Evolutionary conservation across 2,113 vertebrate genomes (phyloP), one percentile per base, ranked within the genome.

Genomic region (Pangasianodon hypophthalmus): DNA sequence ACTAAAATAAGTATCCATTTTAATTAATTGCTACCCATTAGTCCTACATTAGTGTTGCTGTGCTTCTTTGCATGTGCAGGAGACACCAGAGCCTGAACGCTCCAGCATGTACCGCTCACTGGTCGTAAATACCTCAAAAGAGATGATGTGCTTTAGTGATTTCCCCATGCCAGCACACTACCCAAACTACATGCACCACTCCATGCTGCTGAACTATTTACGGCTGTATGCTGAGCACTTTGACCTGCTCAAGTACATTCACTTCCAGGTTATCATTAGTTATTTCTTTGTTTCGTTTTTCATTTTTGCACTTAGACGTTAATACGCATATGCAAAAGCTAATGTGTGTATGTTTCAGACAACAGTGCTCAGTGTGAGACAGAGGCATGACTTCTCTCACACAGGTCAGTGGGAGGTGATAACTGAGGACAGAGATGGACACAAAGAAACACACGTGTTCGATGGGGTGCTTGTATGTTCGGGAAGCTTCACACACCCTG

Each of bases 101-200:
- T 93, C 96, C 93, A 97, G 96, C 91, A 96, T 98, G 91, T 99
- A 99, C 90, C 95, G 93, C 69, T 98, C 97, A 0, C 94, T 99
- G 90, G 94, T 97, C 91, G 95, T 94, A 92, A 99, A 99, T 93
- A 97, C 97, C 58, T 98, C 97, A 88, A 98, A 98, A 91, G 98
- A 98, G 93, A 97, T 98, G 95, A 98, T 97, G 97, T 98, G 97
- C 93, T 98, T 95, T 95, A 99, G 97, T 1, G 97, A 99, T 90
- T 99, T 97, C 67, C 97, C 96, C 83, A 96, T 97, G 92, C 97
- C 97, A 0, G 96, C 94, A 0, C 88, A 97, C 81, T 99, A 94
- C 89, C 97, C 98, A 69, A 98, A 98, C 96, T 99, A 93, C 94
- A 96, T 98, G 96, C 97, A 96, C 92, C 94, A 98, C 91, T 95